phyloP scores from a whole-genome alignment of 2,113 vertebrate genomes.

The Ammodramus savannarum region DNA sequence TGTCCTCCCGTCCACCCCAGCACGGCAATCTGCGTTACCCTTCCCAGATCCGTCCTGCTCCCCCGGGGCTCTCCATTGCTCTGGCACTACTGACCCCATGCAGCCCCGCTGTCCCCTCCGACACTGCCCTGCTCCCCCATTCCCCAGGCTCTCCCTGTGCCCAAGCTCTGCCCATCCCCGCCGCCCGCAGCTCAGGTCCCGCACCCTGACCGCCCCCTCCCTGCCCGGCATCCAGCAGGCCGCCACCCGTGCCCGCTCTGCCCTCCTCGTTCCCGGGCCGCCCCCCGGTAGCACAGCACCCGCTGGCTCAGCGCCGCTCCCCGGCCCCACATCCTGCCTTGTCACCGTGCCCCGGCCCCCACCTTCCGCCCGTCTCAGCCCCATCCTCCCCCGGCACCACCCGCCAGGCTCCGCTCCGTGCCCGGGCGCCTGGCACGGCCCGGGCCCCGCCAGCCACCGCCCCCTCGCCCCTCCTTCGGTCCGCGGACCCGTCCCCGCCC shows the following conservation, averaged over 20 bases:
- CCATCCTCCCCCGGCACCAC: background rate
- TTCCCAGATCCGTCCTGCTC: background rate
- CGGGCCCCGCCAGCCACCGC: background rate
- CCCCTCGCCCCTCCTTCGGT: background rate
- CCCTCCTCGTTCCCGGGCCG: background rate
- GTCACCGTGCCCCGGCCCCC: background rate
- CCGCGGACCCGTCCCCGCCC: background rate
- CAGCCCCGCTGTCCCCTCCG: background rate
- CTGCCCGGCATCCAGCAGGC: too few species aligned
- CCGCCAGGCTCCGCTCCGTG: background rate
- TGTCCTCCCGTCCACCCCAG: background rate
- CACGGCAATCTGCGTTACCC: fast-evolving
- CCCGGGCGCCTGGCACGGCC: background rate
- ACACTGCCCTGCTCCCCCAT: background rate
- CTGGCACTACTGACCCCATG: background rate
- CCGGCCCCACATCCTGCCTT: background rate
- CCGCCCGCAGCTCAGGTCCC: too few species aligned
- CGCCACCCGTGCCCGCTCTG: background rate
- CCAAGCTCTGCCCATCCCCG: background rate
- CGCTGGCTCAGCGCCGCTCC: background rate
- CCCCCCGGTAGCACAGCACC: background rate
- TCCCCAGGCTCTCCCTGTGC: background rate
- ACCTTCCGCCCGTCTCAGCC: background rate
- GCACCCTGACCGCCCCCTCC: background rate
- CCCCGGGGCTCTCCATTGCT: background rate